phyloP scores from a whole-genome alignment of 2,797 vertebrate genomes.

The Eleutherodactylus coqui region DNA sequence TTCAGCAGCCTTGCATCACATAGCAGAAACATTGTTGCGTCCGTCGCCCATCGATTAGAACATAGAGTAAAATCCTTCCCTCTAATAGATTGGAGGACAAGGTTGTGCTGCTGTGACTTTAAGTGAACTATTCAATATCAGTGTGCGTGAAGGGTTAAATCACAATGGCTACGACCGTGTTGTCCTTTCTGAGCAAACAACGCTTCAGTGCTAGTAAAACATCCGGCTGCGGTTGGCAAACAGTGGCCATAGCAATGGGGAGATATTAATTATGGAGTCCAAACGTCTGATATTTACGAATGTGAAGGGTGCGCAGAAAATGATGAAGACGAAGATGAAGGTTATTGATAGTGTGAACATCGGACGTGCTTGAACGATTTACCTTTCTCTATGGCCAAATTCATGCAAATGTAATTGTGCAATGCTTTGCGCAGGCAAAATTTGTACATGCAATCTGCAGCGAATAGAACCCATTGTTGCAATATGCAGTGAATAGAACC shows the following conservation, averaged over 20 bases:
- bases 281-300: not conserved
- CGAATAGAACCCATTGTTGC: too few relatives aligned
- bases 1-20: not conserved
- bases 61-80: not conserved
- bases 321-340: not conserved
- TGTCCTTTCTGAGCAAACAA: not conserved
- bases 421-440: too few relatives aligned
- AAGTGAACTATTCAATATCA: not conserved
- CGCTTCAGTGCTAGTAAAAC: not conserved
- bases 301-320: not conserved
- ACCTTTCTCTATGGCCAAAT: not conserved
- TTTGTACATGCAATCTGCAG: too few relatives aligned
- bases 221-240: conserved; percentile 7
- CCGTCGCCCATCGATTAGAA: not conserved
- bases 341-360: too few relatives aligned
- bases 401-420: too few relatives aligned
- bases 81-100: not conserved
- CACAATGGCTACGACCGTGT: not conserved
- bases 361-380: too few relatives aligned
- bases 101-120: not conserved
- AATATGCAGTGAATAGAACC: too few relatives aligned
- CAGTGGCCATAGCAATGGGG: not conserved
- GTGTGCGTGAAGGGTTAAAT: not conserved
- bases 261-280: not conserved
- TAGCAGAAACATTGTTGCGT: not conserved